Evolutionary conservation across 2,888 invertebrate species (phyloP), one percentile per base, ranked within the genome.

Genomic region (Cephalotes varians): DNA sequence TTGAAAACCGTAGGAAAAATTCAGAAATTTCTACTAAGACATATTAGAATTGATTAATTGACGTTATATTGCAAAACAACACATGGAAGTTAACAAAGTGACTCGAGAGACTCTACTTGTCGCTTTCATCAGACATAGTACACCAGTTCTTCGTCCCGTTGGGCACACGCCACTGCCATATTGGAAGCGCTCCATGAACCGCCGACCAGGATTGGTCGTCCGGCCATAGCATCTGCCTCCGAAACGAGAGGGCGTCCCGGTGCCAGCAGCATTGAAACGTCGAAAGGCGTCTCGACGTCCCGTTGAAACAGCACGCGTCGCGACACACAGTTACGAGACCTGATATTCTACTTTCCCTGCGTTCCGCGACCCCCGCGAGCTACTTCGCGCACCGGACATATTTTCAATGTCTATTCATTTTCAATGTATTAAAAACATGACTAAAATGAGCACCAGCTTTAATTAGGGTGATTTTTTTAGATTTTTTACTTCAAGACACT

Each of bases 301-400:
- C 89, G 88, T 87, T 91, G 90, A 92, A 93, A 93, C 92, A 93
- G 93, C 94, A 94, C 93, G 94, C 93, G 94, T 94, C 93, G 84
- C 92, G 87, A 90, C 90, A 82, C 87, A 87, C 86, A 64, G 87
- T 89, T 92, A 91, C 89, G 87, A 87, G 87, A 85, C 85, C 81
- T 83, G 74, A 74, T 85, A 71, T 77, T 85, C 85, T 69, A 49
- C 62, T 77, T 54, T 69, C 74, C 74, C 60, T 34, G 58, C 69
- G 40, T 25, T 28, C 34, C 37, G n/a, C 62, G 25, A 47, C n/a
- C 44, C 31, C 44, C 12, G 44, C 62, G 60, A 81, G 54, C 54
- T 25, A 37, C 18, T 47, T 40, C 44, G 47, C 79, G 25, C 25
- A 47, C 25, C 51, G 47, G 7, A 64, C 18, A n/a, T 31, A 54